Evolutionary conservation across 2,113 vertebrate species (phyloP), one percentile per base, ranked within the genome.

Genomic region (Centropristis striata): DNA sequence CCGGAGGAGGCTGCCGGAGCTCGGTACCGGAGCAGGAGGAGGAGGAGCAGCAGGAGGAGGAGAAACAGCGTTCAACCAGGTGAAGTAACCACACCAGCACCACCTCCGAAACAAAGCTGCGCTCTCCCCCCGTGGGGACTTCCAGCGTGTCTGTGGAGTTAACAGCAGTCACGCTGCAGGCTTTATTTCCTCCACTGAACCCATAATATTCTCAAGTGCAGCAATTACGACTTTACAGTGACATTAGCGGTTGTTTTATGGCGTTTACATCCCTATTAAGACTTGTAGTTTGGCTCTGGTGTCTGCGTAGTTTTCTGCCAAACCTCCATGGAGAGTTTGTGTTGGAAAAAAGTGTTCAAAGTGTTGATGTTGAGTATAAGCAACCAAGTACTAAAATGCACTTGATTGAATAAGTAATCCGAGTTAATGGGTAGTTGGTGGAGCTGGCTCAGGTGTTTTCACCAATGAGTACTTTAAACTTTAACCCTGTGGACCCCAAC

Each of bases 1-100:
- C 88, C 92, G 93, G 65, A 89, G 90, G 92, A 85, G 50, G 72
- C 85, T 91, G 37, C 90, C 91, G 63, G 93, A 93, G 86, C 89
- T 82, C 47, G 90, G 88, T 5, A 6, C 69, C 66, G 84, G 76
- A 37, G 82, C 37, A 0, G 88, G 55, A 23, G 73, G 4, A 11
- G 84, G 58, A 63, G 86, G 27, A 50, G 68, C 0, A 28, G 59
- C 44, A 2, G 84, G 78, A 55, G 84, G 78, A 2, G 83, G 81
- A 58, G 88, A 84, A 44, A 6, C 84, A 3, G 47, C 53, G 54
- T 8, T 16, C 78, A 84, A 71, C 65, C 88, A 93, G 92, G 91
- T 91, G 65, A 84, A 83, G 77, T 80, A 49, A 1, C 67, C 2
- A 78, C 1, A 20, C 2, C 3, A 32, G 32, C 32, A 13, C 7